phyloP scores from a whole-genome alignment of 2,113 vertebrate genomes.

The Cheilinus undulatus region DNA sequence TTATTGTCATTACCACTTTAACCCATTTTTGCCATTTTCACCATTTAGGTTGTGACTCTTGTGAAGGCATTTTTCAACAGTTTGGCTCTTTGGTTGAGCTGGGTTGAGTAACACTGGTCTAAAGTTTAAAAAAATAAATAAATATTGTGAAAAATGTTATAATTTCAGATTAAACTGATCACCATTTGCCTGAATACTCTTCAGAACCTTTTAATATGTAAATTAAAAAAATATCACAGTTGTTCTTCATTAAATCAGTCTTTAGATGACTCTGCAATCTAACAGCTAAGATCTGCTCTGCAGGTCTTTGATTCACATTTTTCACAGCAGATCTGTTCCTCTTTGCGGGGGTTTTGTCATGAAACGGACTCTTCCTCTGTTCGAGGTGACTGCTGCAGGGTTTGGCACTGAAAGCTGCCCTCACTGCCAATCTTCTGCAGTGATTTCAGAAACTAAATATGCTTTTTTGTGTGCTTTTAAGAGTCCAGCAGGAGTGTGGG shows the following conservation, averaged over 20 bases:
- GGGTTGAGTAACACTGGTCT: too few species aligned
- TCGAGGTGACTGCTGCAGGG: constrained; percentile 11
- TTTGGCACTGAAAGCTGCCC: not conserved
- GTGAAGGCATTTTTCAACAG: too few species aligned
- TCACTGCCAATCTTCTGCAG: not conserved
- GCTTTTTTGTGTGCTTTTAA: not conserved
- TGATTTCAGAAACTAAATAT: not conserved
- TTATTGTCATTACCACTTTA: too few species aligned
- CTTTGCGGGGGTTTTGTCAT: not conserved
- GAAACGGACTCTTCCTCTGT: constrained; percentile 1
- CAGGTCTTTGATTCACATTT: not conserved
- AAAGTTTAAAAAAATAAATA: too few species aligned
- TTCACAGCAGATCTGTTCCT: constrained; percentile 2
- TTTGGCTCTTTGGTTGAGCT: too few species aligned
- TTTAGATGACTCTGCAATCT: not conserved
- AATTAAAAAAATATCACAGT: not conserved
- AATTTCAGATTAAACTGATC: too few species aligned
- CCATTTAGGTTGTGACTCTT: too few species aligned
- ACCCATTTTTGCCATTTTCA: too few species aligned
- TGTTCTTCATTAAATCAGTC: not conserved
- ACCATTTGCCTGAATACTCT: too few species aligned
- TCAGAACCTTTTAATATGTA: not conserved
- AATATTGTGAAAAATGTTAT: too few species aligned
- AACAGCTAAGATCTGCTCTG: not conserved
- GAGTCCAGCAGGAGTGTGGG: constrained; percentile 6